These are phyloP conservation scores for Microtus ochrogaster DNA, from an alignment of 2,113 vertebrate genomes.

Conservation along the genomic window DNA sequence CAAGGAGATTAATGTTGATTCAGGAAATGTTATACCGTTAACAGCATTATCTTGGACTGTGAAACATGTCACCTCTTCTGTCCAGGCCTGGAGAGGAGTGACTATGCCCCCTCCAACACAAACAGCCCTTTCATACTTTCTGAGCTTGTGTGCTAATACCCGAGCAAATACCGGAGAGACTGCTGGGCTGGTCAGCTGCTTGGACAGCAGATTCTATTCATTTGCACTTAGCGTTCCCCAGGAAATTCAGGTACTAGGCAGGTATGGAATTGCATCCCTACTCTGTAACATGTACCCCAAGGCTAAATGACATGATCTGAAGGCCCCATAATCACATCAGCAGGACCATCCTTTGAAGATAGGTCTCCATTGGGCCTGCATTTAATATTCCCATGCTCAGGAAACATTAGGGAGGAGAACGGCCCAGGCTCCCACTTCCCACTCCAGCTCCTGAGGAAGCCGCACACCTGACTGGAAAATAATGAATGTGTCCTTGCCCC, in stretches of 20 bases:
- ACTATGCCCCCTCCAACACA: not conserved
- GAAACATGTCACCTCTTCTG: not conserved
- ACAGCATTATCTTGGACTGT: not conserved
- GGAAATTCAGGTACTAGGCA: not conserved
- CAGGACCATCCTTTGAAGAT: not conserved
- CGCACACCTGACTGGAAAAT: slow-evolving; percentile 82
- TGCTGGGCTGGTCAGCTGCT: not conserved
- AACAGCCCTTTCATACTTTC: not conserved
- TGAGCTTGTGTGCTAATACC: not conserved
- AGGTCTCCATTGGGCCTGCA: not conserved
- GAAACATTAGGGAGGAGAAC: slow-evolving; percentile 63
- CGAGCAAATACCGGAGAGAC: not conserved
- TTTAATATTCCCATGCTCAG: not conserved
- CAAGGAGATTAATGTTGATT: not conserved
- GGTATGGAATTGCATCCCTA: too few relatives aligned
- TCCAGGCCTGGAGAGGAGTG: not conserved
- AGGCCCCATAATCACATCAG: accelerated
- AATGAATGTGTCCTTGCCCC: slow-evolving; percentile 81
- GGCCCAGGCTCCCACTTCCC: slow-evolving; percentile 49
- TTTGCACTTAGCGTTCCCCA: not conserved
- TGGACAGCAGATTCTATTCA: not conserved
- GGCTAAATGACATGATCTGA: not conserved
- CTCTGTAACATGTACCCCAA: not conserved
- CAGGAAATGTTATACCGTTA: not conserved
- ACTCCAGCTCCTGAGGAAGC: slow-evolving; percentile 64